Base-by-base conservation (phyloP, 1,140 invertebrate species). In the Littorina saxatilis region DNA sequence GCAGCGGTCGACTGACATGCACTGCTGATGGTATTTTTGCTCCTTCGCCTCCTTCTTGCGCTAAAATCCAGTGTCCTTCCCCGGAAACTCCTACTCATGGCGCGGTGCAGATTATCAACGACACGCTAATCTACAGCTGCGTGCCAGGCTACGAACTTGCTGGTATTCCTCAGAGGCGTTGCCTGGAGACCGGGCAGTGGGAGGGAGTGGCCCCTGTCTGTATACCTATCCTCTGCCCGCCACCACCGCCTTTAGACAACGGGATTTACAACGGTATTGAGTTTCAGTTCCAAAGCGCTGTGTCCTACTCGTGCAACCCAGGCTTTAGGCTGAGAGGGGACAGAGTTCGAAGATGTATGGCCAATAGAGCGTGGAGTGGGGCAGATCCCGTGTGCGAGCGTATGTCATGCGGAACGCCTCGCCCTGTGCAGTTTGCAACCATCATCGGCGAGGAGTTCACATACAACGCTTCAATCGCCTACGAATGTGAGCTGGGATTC, bases 21-120 rank as follows among this genome's bases (percentile, higher is more conserved):
- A 40, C 63, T 32, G 82, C 84, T 15, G 68, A 87, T 52, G 87
- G 87, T 17, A 17, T 32, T 9, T 91, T 89, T 86, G 82, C 83
- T 7, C 27, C 68, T 0, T 68, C 81, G 15, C 72, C 74, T 32
- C 92, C 93, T 0, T 81, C 83, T 27, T 93, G 93, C 86, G 70
- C 86, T 11, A 89, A 82, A 68, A 84, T 88, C 47, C 79, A 84
- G 72, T 91, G 91, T 63, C 70, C 80, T 5, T 96, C 96, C 0
- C 93, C 95, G 4, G 37, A 80, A 15, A 79, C 83, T 0, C 84
- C 86, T 27, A 95, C 95, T 39, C 96, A 97, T 87, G 96, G 96
- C 55, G 96, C 97, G 17, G 93, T 98, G 0, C 96, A 96, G 0
- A 96, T 98, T 13, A 96, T 96, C 0, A 96, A 96, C 27, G 98